phyloP scores from a whole-genome alignment of 1,140 invertebrate species.

The Andrena cerasifolii region DNA sequence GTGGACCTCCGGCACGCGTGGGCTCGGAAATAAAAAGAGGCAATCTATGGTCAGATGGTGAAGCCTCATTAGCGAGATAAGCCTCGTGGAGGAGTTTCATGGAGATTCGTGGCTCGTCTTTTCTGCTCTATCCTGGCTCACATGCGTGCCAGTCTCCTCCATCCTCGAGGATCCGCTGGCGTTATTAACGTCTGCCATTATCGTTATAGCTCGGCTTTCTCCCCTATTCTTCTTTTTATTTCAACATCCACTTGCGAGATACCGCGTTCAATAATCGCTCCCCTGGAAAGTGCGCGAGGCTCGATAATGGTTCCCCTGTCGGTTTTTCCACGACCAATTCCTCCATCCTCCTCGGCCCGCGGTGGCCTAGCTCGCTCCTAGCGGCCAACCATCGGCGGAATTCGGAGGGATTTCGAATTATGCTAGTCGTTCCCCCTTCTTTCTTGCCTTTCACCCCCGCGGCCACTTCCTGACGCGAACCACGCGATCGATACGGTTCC shows the following conservation, averaged over 20 bases:
- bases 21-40: conserved; percentile 23
- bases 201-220: conserved; percentile 49
- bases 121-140: conserved; percentile 5
- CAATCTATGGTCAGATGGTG: conserved; percentile 70
- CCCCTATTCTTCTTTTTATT: conserved; percentile 25
- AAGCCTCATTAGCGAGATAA: conserved; percentile 76
- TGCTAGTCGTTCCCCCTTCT: conserved; percentile 30
- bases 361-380: neutral
- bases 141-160: conserved; percentile 16
- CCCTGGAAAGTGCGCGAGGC: conserved; percentile 25
- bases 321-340: no score
- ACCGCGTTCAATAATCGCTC: conserved; percentile 54
- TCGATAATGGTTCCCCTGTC: neutral
- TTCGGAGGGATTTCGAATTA: conserved; percentile 54
- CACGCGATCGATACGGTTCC: conserved; percentile 53
- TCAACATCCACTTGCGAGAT: conserved; percentile 40
- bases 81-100: conserved; percentile 54
- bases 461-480: conserved; percentile 17
- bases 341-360: neutral
- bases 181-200: conserved; percentile 73
- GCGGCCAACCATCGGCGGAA: conserved; percentile 26
- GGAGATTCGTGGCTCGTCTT: conserved; percentile 45
- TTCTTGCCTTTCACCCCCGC: conserved; percentile 25
- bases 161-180: conserved; percentile 34
- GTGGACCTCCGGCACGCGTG: conserved; percentile 14